phyloP scores from a whole-genome alignment of 2,888 invertebrate species.

The Hydriomena furcata region DNA sequence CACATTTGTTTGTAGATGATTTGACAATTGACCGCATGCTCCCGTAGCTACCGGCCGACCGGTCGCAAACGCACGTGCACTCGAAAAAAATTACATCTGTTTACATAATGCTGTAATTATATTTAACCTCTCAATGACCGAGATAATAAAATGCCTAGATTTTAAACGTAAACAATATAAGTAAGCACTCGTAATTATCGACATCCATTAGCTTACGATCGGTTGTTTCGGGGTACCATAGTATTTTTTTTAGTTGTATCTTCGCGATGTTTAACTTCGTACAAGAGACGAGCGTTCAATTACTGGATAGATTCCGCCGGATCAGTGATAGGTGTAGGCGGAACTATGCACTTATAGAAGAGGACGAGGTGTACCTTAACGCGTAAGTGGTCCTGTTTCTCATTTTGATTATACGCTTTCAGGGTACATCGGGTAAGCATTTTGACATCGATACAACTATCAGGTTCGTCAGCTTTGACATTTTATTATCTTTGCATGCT shows the following conservation, averaged over 20 bases:
- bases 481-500: conserved; percentile 12
- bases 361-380: conserved; percentile 19
- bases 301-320: conserved; percentile 18
- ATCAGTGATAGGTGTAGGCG: conserved; percentile 12
- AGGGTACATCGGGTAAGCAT: conserved; percentile 41
- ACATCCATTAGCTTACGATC: conserved; percentile 22
- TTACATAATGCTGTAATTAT: conserved; percentile 31
- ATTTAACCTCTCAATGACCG: conserved; percentile 35
- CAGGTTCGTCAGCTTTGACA: conserved; percentile 28
- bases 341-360: conserved; percentile 19
- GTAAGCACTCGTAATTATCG: conserved; percentile 50
- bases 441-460: conserved; percentile 37
- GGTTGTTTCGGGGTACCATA: conserved; percentile 8
- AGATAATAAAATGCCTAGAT: conserved; percentile 38
- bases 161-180: conserved; percentile 45
- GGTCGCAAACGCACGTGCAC: conserved; percentile 17
- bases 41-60: background rate
- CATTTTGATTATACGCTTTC: conserved; percentile 33
- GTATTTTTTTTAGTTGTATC: conserved; percentile 1
- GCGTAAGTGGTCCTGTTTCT: conserved; percentile 26
- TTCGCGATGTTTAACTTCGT: conserved; percentile 25
- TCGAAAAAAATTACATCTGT: conserved; percentile 26
- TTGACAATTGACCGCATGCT: too few species aligned
- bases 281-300: conserved; percentile 20
- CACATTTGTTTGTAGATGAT: background rate